These are phyloP conservation scores for Ricordea florida DNA, from an alignment of 92 coral and sea anemone species.

Conservation along the genomic window DNA sequence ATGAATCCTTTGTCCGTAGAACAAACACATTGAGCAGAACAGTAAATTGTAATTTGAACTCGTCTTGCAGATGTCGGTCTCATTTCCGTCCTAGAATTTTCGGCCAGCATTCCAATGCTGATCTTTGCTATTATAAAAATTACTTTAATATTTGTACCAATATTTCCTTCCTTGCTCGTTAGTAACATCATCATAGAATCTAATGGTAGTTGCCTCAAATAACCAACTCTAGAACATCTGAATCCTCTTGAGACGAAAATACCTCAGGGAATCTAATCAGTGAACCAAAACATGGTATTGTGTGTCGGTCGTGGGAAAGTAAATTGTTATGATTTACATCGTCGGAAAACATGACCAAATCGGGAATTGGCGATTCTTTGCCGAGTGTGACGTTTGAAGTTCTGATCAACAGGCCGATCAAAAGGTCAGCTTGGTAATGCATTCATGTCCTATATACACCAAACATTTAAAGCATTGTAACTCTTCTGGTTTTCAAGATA, in stretches of 20 bases:
- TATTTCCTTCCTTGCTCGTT: no score
- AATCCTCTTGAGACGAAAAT: not conserved
- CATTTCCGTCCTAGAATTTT: conserved; percentile 72
- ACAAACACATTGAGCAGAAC: conserved; percentile 53
- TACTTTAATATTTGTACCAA: no score
- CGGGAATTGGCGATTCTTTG: conserved; percentile 54
- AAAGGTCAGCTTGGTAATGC: no score
- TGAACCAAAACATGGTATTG: conserved; percentile 25
- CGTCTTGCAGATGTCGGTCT: conserved; percentile 38
- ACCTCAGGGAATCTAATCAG: conserved; percentile 25
- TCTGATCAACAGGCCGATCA: conserved; percentile 1
- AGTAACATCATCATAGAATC: no score
- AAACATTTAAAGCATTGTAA: no score
- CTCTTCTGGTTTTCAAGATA: no score
- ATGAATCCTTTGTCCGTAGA: conserved; percentile 51
- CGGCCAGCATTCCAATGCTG: conserved; percentile 19
- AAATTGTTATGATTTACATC: conserved; percentile 15
- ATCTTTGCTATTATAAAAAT: no score
- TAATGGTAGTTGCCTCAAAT: no score
- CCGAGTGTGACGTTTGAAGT: conserved; percentile 31
- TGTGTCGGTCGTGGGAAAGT: conserved; percentile 36
- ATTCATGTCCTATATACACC: no score
- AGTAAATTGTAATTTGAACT: conserved; percentile 57
- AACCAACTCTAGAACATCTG: not conserved
- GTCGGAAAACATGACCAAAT: conserved; percentile 73